Conservation (phyloP, 1,140 invertebrate species). For the Drosophila saltans region DNA sequence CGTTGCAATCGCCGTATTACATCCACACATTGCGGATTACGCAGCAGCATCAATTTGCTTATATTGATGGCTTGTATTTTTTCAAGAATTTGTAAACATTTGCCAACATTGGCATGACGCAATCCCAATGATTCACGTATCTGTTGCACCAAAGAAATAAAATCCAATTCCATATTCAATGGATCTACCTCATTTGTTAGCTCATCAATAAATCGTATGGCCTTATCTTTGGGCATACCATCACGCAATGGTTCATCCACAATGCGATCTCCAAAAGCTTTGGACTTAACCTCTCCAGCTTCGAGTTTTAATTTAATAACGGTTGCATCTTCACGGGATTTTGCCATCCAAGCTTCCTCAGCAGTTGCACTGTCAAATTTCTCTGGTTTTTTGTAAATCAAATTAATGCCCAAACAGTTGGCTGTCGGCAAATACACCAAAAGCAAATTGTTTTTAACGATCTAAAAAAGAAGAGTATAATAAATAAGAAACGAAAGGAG, state of each 20-base stretch:
- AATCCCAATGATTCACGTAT: slow-evolving; percentile 88
- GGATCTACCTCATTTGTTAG: slow-evolving; percentile 73
- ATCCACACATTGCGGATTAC: slow-evolving; percentile 92
- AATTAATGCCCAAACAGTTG: slow-evolving; percentile 86
- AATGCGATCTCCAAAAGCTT: slow-evolving; percentile 85
- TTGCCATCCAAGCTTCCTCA: slow-evolving; percentile 86
- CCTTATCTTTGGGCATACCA: slow-evolving; percentile 67
- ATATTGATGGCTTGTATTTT: slow-evolving; percentile 86
- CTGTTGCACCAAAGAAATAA: slow-evolving; percentile 89
- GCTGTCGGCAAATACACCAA: slow-evolving; percentile 85
- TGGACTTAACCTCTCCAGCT: slow-evolving; percentile 85
- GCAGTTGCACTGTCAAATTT: slow-evolving; percentile 84
- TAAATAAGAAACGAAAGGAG: no score
- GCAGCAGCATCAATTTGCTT: slow-evolving; percentile 91
- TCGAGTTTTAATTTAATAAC: slow-evolving; percentile 83
- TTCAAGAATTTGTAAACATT: slow-evolving; percentile 86
- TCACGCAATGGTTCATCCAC: slow-evolving; percentile 84
- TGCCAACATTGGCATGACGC: slow-evolving; percentile 87
- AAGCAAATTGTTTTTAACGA: slow-evolving; percentile 80
- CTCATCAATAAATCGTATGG: slow-evolving; percentile 64
- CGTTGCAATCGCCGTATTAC: slow-evolving; percentile 88
- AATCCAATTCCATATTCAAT: slow-evolving; percentile 84
- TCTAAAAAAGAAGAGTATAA: slow-evolving; percentile 3
- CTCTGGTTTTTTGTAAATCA: slow-evolving; percentile 84
- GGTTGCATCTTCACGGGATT: slow-evolving; percentile 84